Evolutionary conservation across 2,113 vertebrate genomes (phyloP), one percentile per base, ranked within the genome.

Genomic region (Paracyprichromis sp.): DNA sequence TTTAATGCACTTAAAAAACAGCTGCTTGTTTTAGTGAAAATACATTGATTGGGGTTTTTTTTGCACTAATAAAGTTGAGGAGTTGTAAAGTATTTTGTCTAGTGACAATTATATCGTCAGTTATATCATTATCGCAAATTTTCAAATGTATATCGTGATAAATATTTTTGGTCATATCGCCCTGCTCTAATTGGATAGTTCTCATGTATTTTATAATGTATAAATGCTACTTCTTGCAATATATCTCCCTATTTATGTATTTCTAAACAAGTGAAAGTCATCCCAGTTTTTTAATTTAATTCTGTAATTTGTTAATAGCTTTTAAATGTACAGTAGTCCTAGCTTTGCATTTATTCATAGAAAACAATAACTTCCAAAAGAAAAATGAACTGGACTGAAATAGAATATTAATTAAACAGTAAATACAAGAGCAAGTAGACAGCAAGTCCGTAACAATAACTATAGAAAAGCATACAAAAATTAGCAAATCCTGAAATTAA

Each of bases 41-140:
- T 17, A 19, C 17, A 9, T 50, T 9, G 17, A 50, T 40, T 40
- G 10, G 4, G 9, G 0, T 0, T 0, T 4, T 8, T 50, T 17
- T 17, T 47, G 45, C 45, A 50, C 45, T 50, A 50, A 50, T 50
- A 50, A 19, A 19, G 17, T 50, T 50, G 16, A 9, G 4, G 2
- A 47, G 45, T 47, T 47, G 45, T 17, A 50, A 50, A 50, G 45
- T 17, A 50, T 50, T 50, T 50, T 50, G 47, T 3, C 17, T 50
- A 2, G 17, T 9, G 47, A 19, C 19, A 21, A 53, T 1, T 21
- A 53, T 53, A 53, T 53, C 3, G 0, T 53, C 52, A 11, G 52
- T 53, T 53, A 53, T 53, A 53, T 21, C 1, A 0, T 53, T 53
- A 53, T 53, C 0, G 3, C 5, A 53, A 53, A 53, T 53, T 53